These are phyloP conservation scores for Pentalonia nigronervosa DNA, from an alignment of 1,140 invertebrate species.

Conservation along the genomic window DNA sequence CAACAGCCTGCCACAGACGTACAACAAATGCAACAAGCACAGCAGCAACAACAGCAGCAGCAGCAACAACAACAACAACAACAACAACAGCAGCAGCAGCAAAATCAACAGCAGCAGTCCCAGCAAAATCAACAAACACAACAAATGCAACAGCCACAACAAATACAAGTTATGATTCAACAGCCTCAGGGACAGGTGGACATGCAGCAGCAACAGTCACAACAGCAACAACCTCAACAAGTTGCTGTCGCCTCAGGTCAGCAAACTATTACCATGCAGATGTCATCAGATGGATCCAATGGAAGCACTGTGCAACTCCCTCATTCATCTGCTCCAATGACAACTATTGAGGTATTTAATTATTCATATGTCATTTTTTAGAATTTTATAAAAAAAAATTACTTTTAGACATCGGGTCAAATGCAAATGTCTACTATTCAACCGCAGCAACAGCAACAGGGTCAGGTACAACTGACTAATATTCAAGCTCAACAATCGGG, in stretches of 20 bases:
- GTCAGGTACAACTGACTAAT: conserved; percentile 63
- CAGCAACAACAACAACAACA: conserved; percentile 63
- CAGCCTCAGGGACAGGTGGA: conserved; percentile 61
- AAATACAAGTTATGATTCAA: conserved; percentile 63
- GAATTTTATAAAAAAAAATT: background rate
- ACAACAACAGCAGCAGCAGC: conserved; percentile 65
- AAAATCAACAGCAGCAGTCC: conserved; percentile 65
- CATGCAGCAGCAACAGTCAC: conserved; percentile 56
- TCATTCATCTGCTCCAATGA: conserved; percentile 64
- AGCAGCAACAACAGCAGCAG: conserved; percentile 64
- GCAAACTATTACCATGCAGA: conserved; percentile 57
- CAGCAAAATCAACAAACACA: conserved; percentile 66
- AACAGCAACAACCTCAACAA: conserved; percentile 64
- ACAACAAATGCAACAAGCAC: conserved; percentile 64
- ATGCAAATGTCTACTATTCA: conserved; percentile 52
- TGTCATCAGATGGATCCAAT: conserved; percentile 66
- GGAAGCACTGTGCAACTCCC: conserved; percentile 67
- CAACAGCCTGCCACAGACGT: conserved; percentile 52
- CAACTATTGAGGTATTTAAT: conserved; percentile 55
- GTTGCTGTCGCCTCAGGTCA: conserved; percentile 62
- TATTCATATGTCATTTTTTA: conserved; percentile 59
- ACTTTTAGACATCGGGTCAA: conserved; percentile 43
- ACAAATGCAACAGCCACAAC: conserved; percentile 64
- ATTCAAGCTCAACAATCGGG: conserved; percentile 65
- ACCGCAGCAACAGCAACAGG: conserved; percentile 46